These are phyloP conservation scores for Archips xylosteana DNA, from an alignment of 2,888 invertebrate species.

Conservation along the genomic window DNA sequence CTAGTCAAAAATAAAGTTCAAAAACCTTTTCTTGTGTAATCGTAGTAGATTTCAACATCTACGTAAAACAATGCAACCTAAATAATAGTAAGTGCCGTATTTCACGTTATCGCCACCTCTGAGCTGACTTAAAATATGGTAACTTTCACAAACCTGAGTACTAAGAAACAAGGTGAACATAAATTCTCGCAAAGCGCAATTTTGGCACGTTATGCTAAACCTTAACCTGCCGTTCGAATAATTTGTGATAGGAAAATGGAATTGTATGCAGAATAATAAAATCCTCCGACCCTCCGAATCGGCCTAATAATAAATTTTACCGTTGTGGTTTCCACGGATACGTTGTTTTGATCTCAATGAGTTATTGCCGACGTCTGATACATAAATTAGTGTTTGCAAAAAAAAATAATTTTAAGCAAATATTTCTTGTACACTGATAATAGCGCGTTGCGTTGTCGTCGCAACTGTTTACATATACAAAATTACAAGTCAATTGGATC, in stretches of 20 bases:
- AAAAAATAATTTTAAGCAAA: no score
- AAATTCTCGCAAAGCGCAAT: slow-evolving; percentile 70
- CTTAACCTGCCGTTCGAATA: slow-evolving; percentile 75
- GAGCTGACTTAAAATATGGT: slow-evolving; percentile 25
- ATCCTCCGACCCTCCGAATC: slow-evolving; percentile 76
- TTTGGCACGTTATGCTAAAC: slow-evolving; percentile 78
- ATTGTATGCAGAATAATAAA: slow-evolving; percentile 83
- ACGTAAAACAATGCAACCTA: neutral
- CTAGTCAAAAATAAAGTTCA: no score
- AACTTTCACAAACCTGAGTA: slow-evolving; percentile 37
- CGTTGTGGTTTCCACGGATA: slow-evolving; percentile 54
- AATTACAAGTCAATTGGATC: no score
- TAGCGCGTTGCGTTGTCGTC: no score
- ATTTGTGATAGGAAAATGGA: slow-evolving; percentile 82
- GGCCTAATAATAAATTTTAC: slow-evolving; percentile 75
- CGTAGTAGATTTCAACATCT: neutral
- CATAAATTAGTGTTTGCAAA: slow-evolving; percentile 17
- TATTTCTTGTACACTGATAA: no score
- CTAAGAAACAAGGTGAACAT: slow-evolving; percentile 51
- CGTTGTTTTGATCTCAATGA: slow-evolving; percentile 48
- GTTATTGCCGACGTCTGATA: slow-evolving; percentile 43
- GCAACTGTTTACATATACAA: no score
- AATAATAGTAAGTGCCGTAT: neutral
- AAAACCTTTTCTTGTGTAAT: no score
- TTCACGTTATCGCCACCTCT: slow-evolving; percentile 7